phyloP scores from a whole-genome alignment of 2,797 vertebrate species.

The Tolypeutes matacus region DNA sequence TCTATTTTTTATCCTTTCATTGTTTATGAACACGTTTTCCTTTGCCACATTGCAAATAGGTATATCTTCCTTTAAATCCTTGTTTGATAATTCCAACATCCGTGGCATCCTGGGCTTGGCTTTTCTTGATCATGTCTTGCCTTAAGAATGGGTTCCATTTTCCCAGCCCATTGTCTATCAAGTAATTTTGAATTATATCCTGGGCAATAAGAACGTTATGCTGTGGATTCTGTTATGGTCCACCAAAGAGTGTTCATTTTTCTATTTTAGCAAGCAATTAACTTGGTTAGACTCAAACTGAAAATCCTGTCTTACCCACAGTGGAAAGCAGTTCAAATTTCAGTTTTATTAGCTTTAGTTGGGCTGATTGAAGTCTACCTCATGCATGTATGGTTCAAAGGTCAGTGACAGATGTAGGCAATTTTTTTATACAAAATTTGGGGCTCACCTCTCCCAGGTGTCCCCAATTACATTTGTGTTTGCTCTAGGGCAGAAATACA shows the following conservation, averaged over 20 bases:
- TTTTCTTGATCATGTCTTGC: not conserved
- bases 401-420: not conserved
- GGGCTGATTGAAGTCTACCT: not conserved
- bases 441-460: not conserved
- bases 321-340: not conserved
- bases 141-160: not conserved
- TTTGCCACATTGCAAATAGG: not conserved
- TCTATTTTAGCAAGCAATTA: not conserved
- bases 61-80: not conserved
- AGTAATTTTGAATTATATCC: not conserved
- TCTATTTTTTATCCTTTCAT: not conserved
- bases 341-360: not conserved
- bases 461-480: not conserved
- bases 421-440: not conserved
- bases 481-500: not conserved
- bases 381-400: not conserved
- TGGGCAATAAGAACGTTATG: not conserved
- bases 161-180: not conserved
- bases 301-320: not conserved
- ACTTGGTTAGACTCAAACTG: not conserved
- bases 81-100: not conserved
- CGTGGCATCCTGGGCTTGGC: not conserved
- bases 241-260: not conserved
- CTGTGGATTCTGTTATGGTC: not conserved
- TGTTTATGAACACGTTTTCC: not conserved